Evolutionary conservation across 2,113 vertebrate species (phyloP).

Genomic region (Menura novaehollandiae): DNA sequence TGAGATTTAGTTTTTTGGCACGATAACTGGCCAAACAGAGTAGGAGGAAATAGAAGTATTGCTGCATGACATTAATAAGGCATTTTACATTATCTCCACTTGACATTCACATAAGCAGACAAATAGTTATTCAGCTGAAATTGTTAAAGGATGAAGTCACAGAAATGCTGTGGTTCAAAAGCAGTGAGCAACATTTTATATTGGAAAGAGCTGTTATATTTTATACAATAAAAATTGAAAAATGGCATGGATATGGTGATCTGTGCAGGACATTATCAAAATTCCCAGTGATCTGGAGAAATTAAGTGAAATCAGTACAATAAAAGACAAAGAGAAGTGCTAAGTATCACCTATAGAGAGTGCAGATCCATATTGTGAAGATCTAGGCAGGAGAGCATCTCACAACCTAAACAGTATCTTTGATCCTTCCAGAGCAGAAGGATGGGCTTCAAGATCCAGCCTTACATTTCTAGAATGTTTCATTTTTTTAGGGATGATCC

Average conservation of each 20-base stretch:
- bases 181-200: neutral
- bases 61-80: neutral
- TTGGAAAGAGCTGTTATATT: neutral
- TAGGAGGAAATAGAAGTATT: neutral
- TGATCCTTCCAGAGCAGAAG: neutral
- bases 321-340: neutral
- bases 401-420: rapidly evolving
- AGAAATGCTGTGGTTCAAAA: neutral
- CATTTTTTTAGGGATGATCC: neutral
- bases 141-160: neutral
- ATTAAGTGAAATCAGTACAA: neutral
- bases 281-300: neutral
- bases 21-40: neutral
- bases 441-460: neutral
- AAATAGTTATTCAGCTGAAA: neutral
- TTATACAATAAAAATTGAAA: neutral
- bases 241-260: neutral
- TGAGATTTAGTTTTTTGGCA: neutral
- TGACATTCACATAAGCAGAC: neutral
- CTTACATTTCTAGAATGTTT: neutral
- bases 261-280: neutral
- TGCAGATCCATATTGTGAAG: neutral
- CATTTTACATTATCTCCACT: neutral
- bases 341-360: rapidly evolving
- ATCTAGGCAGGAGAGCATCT: neutral